Percentiles rank a stretch among this genome's conserved stretches.
Conservation (phyloP, 2,113 vertebrate genomes). For the Malurus melanocephalus region DNA sequence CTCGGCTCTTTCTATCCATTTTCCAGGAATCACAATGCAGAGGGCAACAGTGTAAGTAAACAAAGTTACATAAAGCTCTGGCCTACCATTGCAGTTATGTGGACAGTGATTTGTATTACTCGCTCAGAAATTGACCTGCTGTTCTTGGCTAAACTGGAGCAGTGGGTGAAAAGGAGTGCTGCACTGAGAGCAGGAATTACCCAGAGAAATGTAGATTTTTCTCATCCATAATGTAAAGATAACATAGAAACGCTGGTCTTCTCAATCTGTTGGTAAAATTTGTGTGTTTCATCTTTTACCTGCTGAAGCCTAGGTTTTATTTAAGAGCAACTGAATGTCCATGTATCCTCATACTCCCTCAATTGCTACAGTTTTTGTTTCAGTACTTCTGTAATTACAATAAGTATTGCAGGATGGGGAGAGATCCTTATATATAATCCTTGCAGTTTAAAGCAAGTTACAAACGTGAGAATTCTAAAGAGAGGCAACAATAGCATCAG, state of each 20-base stretch:
- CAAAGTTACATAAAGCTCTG: not conserved
- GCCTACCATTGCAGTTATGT: not conserved
- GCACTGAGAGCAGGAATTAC: not conserved
- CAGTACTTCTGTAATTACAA: not conserved
- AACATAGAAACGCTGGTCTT: not conserved
- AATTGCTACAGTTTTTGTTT: not conserved
- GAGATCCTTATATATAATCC: not conserved
- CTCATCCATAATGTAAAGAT: not conserved
- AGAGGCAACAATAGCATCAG: not conserved
- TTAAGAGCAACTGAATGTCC: not conserved
- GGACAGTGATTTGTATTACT: not conserved
- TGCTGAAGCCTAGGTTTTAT: not conserved
- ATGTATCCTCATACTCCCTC: not conserved
- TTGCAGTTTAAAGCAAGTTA: not conserved
- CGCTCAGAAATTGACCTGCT: not conserved
- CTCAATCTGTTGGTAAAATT: not conserved
- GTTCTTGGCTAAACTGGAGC: not conserved
- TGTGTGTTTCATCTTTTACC: not conserved
- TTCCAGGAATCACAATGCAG: constrained; percentile 85
- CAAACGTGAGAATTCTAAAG: not conserved
- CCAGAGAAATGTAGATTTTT: not conserved
- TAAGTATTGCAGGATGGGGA: not conserved
- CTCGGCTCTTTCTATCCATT: constrained; percentile 90
- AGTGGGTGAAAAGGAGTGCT: not conserved
- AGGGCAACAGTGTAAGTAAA: constrained; percentile 71